phyloP scores from a whole-genome alignment of 2,797 vertebrate genomes.

The Clarias platycephalus region DNA sequence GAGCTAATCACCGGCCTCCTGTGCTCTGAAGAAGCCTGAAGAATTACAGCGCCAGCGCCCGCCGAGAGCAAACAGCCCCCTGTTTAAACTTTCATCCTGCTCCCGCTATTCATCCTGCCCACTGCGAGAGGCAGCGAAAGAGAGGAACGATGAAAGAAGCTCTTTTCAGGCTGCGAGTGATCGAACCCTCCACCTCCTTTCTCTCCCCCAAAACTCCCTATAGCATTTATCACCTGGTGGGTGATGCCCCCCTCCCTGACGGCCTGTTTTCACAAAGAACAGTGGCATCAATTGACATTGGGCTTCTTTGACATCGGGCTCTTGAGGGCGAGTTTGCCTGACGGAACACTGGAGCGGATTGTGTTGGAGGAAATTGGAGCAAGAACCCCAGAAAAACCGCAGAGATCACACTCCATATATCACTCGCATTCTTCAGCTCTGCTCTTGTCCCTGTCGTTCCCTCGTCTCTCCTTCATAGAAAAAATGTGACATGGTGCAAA shows the following conservation, averaged over 20 bases:
- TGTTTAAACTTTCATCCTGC: slow-evolving; percentile 65
- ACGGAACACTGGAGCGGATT: slow-evolving; percentile 29
- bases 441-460: not conserved
- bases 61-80: slow-evolving; percentile 62
- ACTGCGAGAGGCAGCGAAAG: slow-evolving; percentile 48
- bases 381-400: slow-evolving; percentile 24
- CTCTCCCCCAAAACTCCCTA: slow-evolving; percentile 26
- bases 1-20: slow-evolving; percentile 59
- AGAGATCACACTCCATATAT: slow-evolving; percentile 33
- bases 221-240: slow-evolving; percentile 54
- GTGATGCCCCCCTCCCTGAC: slow-evolving; percentile 25
- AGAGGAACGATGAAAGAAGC: slow-evolving; percentile 42
- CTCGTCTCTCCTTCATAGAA: not conserved
- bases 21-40: slow-evolving; percentile 55
- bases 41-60: slow-evolving; percentile 65
- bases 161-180: slow-evolving; percentile 39
- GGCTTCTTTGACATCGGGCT: slow-evolving; percentile 39
- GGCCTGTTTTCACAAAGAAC: slow-evolving; percentile 43
- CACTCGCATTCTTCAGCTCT: slow-evolving; percentile 14
- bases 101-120: slow-evolving; percentile 59
- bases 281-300: slow-evolving; percentile 49
- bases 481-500: not conserved
- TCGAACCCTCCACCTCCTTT: slow-evolving; percentile 24
- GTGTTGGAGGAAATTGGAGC: slow-evolving; percentile 34
- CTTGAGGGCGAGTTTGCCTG: not conserved